Base-by-base conservation (phyloP, 2,888 invertebrate species). In the Proisotoma minuta region DNA sequence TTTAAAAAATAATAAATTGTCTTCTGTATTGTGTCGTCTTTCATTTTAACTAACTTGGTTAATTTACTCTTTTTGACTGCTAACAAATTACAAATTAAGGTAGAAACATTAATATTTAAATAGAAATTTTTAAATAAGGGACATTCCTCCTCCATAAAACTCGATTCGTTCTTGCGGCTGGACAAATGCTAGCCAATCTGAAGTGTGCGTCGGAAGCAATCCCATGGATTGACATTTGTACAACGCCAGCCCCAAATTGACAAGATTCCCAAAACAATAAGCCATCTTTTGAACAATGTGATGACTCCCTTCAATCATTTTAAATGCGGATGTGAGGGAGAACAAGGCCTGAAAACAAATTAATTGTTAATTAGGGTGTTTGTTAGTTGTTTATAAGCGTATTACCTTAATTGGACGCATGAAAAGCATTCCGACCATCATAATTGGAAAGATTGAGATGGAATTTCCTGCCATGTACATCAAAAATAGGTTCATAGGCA, bases 381-480 rank as follows among this genome's bases (percentile, higher is more conserved):
- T n/a, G n/a, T n/a, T n/a, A n/a, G n/a, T n/a, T n/a, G n/a, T n/a
- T 34, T 34, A 34, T 34, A 34, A 10, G 34, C 15, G 15, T 34
- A 34, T 15, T 15, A 34, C 34, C 80, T 98, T 97, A 26, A 98
- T 85, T 1, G 98, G 98, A 66, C 97, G 83, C 75, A 98, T 89
- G 74, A 98, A 88, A 80, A 99, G 84, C 99, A 99, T 99, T 48
- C 96, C 97, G 8, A 99, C 96, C 99, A 99, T 99, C 99, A 99
- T 99, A 52, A 99, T 99, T 0, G 99, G 99, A 76, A 99, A 98
- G 75, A 99, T 98, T 0, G 97, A 98, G 75, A 99, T 97, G 0
- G 97, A 95, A 78, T 94, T 97, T 20, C 98, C 98, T 58, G 98
- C 95, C 99, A 99, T 99, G 79, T 98, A 99, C 95, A 99, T 97